Base-by-base conservation (phyloP, 1,140 invertebrate species). In the Calliopsis andreniformis region DNA sequence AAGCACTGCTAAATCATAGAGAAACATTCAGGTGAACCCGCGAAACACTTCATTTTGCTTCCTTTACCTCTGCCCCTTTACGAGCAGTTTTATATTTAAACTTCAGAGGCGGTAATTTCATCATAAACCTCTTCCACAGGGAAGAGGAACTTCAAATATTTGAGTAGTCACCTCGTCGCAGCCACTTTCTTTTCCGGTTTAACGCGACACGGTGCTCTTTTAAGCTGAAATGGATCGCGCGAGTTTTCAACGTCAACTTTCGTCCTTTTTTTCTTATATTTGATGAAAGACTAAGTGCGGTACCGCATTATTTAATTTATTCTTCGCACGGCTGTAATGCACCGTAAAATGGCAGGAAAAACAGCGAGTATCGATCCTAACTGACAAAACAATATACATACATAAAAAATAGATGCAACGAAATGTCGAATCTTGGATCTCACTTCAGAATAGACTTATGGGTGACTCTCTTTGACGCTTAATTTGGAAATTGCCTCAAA, bases 121-220 rank as follows among this genome's bases (percentile, higher is more conserved):
- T 62, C 20, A 51, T 62, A 62, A 71, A 61, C 10, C 68, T 71
- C 18, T 51, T 61, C 43, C 56, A 3, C 5, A 10, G 30, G 32
- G 18, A 18, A 51, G 56, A 28, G 43, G 30, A 71, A 71, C 42
- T 62, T 49, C 68, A 71, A 62, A 71, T 71, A 71, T 71, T 71
- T 71, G 68, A 62, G 58, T 32, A 49, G 30, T 12, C 35, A 39
- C 35, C 20, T 51, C 32, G 18, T 49, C 30, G 56, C 4, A n/a
- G 56, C 55, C 30, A 39, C 43, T 71, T 71, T 62, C 56, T 71
- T 62, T 70, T 61, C 16, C 43, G 30, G 30, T 61, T 70, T 61
- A 28, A 51, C 30, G 16, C 12, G 20, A 71, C 43, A 23, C 20
- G 43, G 8, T 28, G 30, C 42, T 49, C 32, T 71, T 51, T 20